These are phyloP conservation scores for Entosphenus tridentatus DNA, from an alignment of 2,113 vertebrate species.

Conservation along the genomic window DNA sequence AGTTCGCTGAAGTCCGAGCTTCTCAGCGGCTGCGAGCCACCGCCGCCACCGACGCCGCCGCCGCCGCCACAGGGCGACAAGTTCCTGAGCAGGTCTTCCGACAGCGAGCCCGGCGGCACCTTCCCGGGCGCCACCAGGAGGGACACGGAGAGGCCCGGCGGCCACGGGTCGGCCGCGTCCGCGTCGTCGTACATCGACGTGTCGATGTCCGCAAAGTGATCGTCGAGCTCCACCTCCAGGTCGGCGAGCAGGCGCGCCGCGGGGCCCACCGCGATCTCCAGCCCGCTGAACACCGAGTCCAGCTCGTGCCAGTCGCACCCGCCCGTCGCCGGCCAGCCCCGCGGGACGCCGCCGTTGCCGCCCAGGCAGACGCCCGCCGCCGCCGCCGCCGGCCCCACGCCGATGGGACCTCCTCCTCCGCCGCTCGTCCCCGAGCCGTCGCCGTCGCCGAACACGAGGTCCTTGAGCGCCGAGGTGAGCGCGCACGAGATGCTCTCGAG, in stretches of 20 bases:
- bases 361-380: too few species aligned
- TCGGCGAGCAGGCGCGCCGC: constrained; percentile 20
- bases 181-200: constrained; percentile 32
- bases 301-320: constrained; percentile 15
- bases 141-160: constrained; percentile 11
- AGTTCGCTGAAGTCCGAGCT: constrained; percentile 25
- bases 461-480: constrained; percentile 30
- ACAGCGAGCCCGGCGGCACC: constrained; percentile 16
- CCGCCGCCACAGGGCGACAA: constrained; percentile 11
- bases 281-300: constrained; percentile 25
- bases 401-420: too few species aligned
- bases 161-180: constrained; percentile 9
- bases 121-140: constrained; percentile 10
- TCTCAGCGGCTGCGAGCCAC: too few species aligned
- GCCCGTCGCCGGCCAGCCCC: too few species aligned
- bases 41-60: constrained; percentile 11
- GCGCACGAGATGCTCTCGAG: constrained; percentile 19
- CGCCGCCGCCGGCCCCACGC: too few species aligned
- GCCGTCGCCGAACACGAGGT: too few species aligned
- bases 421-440: too few species aligned
- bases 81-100: constrained; percentile 12
- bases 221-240: constrained; percentile 25
- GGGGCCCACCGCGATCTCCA: constrained; percentile 18
- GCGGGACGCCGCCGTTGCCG: too few species aligned
- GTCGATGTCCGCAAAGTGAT: constrained; percentile 42